Evolutionary conservation across 2,113 vertebrate species (phyloP).

Genomic region (Arizona elegans): DNA sequence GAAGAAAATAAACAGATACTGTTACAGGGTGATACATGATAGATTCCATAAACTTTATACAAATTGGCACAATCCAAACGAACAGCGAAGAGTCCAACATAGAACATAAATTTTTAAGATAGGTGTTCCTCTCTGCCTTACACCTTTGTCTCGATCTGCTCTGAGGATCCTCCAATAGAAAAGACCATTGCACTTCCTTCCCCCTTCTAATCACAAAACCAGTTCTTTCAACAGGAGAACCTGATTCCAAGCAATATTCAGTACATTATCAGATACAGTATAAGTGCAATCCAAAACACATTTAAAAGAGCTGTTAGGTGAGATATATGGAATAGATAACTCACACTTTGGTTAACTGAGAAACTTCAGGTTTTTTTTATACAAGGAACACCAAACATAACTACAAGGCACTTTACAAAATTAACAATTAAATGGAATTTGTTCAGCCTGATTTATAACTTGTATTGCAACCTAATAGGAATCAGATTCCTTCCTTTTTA

Average conservation of each 20-base stretch:
- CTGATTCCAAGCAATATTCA: neutral
- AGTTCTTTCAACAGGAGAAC: neutral
- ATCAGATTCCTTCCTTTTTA: neutral
- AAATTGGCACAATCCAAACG: neutral
- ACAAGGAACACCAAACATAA: neutral
- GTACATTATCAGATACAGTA: neutral
- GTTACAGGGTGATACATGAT: neutral
- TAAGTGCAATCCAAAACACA: neutral
- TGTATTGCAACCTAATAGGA: neutral
- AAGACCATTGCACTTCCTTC: neutral
- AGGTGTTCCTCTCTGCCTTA: neutral
- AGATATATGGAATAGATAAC: neutral
- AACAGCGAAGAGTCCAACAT: neutral
- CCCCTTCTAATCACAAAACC: neutral
- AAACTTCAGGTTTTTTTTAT: neutral
- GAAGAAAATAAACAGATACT: neutral
- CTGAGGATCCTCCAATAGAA: neutral
- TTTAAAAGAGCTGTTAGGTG: neutral
- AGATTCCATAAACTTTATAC: neutral
- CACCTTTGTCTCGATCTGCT: neutral
- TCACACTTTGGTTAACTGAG: neutral
- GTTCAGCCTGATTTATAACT: neutral
- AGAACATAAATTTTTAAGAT: neutral
- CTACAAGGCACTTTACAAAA: constrained; percentile 2
- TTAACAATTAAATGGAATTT: neutral